Base-by-base conservation (phyloP, 2,888 invertebrate species). In the Frankliniella fusca region DNA sequence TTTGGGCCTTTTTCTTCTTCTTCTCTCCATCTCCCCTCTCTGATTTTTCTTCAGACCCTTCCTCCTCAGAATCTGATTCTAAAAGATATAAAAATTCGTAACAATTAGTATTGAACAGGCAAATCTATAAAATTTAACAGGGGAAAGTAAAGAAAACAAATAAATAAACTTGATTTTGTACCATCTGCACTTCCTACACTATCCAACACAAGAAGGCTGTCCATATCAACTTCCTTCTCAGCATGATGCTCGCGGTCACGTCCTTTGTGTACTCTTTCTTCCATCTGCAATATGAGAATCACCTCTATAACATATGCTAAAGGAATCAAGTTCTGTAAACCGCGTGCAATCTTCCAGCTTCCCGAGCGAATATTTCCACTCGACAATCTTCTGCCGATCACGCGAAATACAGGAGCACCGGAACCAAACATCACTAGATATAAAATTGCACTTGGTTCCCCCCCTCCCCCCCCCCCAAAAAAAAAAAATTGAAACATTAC, bases 171-270 rank as follows among this genome's bases (percentile, higher is more conserved):
- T 84, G 84, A 84, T 87, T 89, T 89, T n/a, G n/a, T n/a, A 92
- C 93, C 94, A 88, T 95, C 95, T 48, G 94, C 94, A 88, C 95
- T 95, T 11, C 95, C 95, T 50, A 95, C 94, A 5, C 95, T 95
- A 88, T 96, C 95, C n/a, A 96, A 91, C 0, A 95, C 95, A 90
- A 95, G 94, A 87, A 95, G 95, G 87, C 95, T 94, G 85, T 95
- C 95, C 84, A 95, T 90, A 88, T 94, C 94, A 8, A 94, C 91
- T 87, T 93, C 93, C 88, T 93, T 93, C 81, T 91, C 92, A 1
- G 70, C 27, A 27, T 23, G 70, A 23, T n/a, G 70, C 23, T 76
- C 70, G 5, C 27, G 70, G 65, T 48, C 65, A 27, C 54, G 70
- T 18, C 79, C 76, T 80, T 18, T 76, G 49, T 48, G 48, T 48